Evolutionary conservation across 2,888 invertebrate species (phyloP), one percentile per base, ranked within the genome.

Genomic region (Junonia oenone): DNA sequence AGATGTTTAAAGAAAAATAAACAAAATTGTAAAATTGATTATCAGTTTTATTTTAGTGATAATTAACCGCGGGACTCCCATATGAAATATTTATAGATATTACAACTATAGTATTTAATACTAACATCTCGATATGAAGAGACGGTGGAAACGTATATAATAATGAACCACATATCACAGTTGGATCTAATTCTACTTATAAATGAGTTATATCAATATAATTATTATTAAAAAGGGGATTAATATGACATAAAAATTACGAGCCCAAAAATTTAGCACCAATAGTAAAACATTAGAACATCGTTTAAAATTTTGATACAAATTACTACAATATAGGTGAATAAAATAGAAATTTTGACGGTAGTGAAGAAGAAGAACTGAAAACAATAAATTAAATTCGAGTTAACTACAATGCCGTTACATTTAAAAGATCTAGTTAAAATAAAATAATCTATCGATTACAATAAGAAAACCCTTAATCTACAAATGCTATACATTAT

Each of bases 151-250:
- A 57, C 45, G 29, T 37, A 17, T 48, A 55, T 43, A 63, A 54
- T 63, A 67, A 67, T 66, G 60, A 68, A 62, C 59, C 65, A 64
- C 65, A 68, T 85, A 86, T 83, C 85, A 84, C 83, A 84, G 84
- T 80, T 83, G 73, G 78, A 73, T 75, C 78, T 83, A 84, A 73
- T 66, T 70, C 79, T 83, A 84, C 75, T 43, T 53, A 59, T 45
- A 56, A 31, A 38, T 55, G 58, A 22, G 51, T 54, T 59, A 56
- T 50, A 38, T 51, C 46, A 54, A 53, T 38, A 47, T 50, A 55
- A 55, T 45, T 15, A n/a, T 37, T 9, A 47, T 38, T 38, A 38
- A 38, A 38, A 2, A 11, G 38, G 19, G 19, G 8, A 33, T 22
- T 19, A 31, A 22, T 31, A 40, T 13, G 17, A 47, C 14, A 33